phyloP scores from a whole-genome alignment of 2,113 vertebrate genomes.

The Mola mola region DNA sequence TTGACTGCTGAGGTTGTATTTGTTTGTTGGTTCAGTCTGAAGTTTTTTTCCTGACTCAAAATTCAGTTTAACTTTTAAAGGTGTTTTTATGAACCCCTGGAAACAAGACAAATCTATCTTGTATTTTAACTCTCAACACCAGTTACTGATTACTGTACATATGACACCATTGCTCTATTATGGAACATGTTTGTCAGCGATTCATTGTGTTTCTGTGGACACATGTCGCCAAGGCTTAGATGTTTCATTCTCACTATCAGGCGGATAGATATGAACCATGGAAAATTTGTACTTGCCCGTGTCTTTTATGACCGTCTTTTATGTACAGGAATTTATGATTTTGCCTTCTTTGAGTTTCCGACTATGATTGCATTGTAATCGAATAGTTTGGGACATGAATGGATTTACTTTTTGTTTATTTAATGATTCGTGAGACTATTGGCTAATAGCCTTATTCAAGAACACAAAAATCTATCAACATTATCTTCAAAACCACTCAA shows the following conservation, averaged over 20 bases:
- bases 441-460: no score
- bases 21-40: no score
- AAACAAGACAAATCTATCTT: neutral
- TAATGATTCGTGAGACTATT: no score
- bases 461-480: no score
- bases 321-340: constrained; percentile 31
- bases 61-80: no score
- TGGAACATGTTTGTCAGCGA: constrained; percentile 65
- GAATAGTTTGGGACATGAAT: no score
- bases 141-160: constrained; percentile 40
- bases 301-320: neutral
- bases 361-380: neutral
- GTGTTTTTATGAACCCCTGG: neutral
- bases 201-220: constrained; percentile 48
- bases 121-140: constrained; percentile 10
- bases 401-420: no score
- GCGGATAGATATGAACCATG: neutral
- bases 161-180: constrained; percentile 43
- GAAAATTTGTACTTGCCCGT: constrained; percentile 26
- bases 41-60: no score
- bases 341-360: constrained; percentile 15
- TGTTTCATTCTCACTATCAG: neutral
- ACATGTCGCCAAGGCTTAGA: constrained; percentile 34
- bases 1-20: neutral
- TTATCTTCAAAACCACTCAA: no score